Evolutionary conservation across 2,888 invertebrate species (phyloP), one percentile per base, ranked within the genome.

Genomic region (Empis stercorea): DNA sequence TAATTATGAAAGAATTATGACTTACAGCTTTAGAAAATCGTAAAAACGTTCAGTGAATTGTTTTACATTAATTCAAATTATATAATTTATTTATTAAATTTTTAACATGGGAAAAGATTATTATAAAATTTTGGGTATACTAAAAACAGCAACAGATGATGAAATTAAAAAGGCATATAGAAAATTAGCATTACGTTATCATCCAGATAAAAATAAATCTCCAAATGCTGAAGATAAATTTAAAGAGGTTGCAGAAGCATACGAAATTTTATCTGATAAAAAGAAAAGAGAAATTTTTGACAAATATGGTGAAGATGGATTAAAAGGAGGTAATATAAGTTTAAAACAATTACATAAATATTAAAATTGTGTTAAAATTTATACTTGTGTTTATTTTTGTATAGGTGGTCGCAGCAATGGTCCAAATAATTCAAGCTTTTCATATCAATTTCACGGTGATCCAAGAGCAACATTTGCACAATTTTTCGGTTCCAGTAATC

Each of bases 151-250:
- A 0, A 80, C 82, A 0, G 88, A 87, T 17, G 92, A 92, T 60
- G 94, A 94, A 59, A 92, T 96, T 48, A 94, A 93, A 64, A 94
- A 92, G 67, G 94, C 94, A 2, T 96, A 96, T 69, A 79, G 94
- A 58, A 91, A 96, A 73, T 75, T 97, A 69, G 99, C 99, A 15
- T 73, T 99, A 49, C 95, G 95, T 66, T 99, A 91, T 71, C 99
- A 99, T 73, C 99, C 99, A 23, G 99, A 99, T 68, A 99, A 99
- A 71, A 99, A 99, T 70, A 95, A 95, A 74, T 76, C 86, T 2
- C 71, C 92, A 15, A 92, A 89, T 51, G 97, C 97, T 0, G 97
- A 97, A 68, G 95, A 95, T 61, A 83, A 86, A 60, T 96, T 96
- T 68, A 96, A 92, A 66, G 87, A 96, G 70, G 85, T 97, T 3